These are phyloP conservation scores for Oscheius onirici DNA, from an alignment of 2,888 invertebrate species.

Conservation along the genomic window DNA sequence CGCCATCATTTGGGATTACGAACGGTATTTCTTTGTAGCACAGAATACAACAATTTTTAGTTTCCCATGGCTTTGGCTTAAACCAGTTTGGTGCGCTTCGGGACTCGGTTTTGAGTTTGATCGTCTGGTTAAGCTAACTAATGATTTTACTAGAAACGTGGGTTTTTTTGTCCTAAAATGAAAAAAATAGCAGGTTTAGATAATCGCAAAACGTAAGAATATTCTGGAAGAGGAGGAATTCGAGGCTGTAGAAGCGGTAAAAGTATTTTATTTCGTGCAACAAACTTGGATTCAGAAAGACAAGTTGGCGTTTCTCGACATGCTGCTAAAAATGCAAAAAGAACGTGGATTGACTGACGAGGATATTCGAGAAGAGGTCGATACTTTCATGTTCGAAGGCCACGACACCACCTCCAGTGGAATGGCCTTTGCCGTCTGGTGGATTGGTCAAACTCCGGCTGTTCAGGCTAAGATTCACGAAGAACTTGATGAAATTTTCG, in stretches of 20 bases:
- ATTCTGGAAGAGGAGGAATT: slow-evolving; percentile 42
- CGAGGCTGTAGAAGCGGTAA: background rate
- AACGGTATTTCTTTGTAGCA: slow-evolving; percentile 26
- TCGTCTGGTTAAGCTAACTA: slow-evolving; percentile 39
- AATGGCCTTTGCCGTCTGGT: slow-evolving; percentile 72
- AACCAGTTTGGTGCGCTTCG: slow-evolving; percentile 77
- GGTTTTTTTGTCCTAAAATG: background rate
- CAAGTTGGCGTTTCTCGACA: slow-evolving; percentile 73
- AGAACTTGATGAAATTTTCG: slow-evolving; percentile 50
- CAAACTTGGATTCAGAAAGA: slow-evolving; percentile 12
- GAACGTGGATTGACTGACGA: slow-evolving; percentile 71
- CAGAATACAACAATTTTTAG: background rate
- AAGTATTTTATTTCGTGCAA: background rate
- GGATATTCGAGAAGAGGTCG: slow-evolving; percentile 72
- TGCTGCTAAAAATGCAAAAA: slow-evolving; percentile 72
- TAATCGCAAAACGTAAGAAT: slow-evolving; percentile 32
- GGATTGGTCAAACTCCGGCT: slow-evolving; percentile 72
- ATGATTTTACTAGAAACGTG: slow-evolving; percentile 56
- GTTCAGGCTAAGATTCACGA: slow-evolving; percentile 66
- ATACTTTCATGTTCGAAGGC: slow-evolving; percentile 75
- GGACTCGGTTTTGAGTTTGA: slow-evolving; percentile 69
- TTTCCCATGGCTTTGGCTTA: slow-evolving; percentile 71
- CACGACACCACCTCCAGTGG: slow-evolving; percentile 74
- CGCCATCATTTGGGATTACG: slow-evolving; percentile 55
- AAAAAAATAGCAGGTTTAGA: background rate